Percentiles rank a stretch among this genome's conserved stretches.
Evolutionary conservation across 1,140 invertebrate species (phyloP).

Genomic region (Scaptodrosophila lebanonensis): DNA sequence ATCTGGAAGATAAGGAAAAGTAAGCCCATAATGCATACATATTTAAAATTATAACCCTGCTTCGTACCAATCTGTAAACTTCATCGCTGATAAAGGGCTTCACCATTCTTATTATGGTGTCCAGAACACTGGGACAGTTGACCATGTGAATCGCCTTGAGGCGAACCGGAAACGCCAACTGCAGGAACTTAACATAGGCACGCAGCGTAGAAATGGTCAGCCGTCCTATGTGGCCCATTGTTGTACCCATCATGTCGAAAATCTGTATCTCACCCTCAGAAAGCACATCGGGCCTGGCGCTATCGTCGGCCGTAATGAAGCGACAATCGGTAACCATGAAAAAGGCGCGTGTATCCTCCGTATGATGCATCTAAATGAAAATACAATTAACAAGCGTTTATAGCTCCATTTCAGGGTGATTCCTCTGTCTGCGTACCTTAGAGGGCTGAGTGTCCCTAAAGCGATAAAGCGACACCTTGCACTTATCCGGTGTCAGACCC

Average conservation of each 20-base stretch:
- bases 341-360: conserved; percentile 82
- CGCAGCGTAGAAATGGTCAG: conserved; percentile 81
- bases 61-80: conserved; percentile 76
- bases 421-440: conserved; percentile 43
- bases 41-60: not conserved
- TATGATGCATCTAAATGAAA: conserved; percentile 81
- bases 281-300: conserved; percentile 46
- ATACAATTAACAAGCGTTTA: not conserved
- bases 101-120: conserved; percentile 80
- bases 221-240: conserved; percentile 81
- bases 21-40: not conserved
- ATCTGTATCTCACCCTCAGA: conserved; percentile 83
- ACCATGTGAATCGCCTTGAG: conserved; percentile 86
- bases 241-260: conserved; percentile 82
- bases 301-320: conserved; percentile 79
- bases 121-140: conserved; percentile 82
- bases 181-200: conserved; percentile 68
- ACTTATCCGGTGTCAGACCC: conserved; percentile 79
- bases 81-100: conserved; percentile 83
- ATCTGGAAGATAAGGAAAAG: conserved; percentile 68
- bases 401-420: not conserved
- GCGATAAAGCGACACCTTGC: conserved; percentile 81
- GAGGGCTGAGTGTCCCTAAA: conserved; percentile 80
- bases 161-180: conserved; percentile 86
- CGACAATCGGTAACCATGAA: conserved; percentile 83